phyloP scores from a whole-genome alignment of 2,888 invertebrate species.

The Ormyrus pomaceus region DNA sequence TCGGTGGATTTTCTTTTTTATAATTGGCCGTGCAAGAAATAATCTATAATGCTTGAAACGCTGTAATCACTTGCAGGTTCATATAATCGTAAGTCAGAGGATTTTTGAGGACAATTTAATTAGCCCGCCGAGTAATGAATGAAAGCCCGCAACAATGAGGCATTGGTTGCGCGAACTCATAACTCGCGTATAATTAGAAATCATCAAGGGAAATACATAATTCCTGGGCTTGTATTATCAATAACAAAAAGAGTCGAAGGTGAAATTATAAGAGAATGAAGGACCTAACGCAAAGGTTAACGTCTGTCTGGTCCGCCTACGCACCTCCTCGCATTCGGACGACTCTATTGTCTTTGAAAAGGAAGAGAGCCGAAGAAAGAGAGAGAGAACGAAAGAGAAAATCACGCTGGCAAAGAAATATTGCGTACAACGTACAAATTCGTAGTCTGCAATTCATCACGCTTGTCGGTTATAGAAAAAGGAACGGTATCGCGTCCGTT shows the following conservation, averaged over 20 bases:
- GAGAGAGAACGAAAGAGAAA: conserved; percentile 3
- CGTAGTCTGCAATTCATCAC: conserved; percentile 15
- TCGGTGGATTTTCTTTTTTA: no score
- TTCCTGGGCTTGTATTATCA: conserved; percentile 53
- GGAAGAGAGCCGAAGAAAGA: conserved; percentile 1
- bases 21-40: no score
- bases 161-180: not conserved
- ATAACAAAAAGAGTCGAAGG: conserved; percentile 59
- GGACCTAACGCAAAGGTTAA: conserved; percentile 57
- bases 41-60: no score
- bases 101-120: conserved; percentile 5
- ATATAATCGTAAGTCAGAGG: no score
- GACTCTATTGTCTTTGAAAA: conserved; percentile 64
- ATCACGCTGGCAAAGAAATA: conserved; percentile 16
- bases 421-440: conserved; percentile 21
- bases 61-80: no score
- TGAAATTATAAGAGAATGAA: conserved; percentile 57
- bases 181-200: conserved; percentile 36
- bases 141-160: conserved; percentile 15
- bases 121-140: conserved; percentile 5
- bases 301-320: conserved; percentile 60
- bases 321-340: conserved; percentile 62
- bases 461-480: not conserved
- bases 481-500: conserved; percentile 1
- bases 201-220: conserved; percentile 34